Base-by-base conservation (phyloP, 2,888 invertebrate species). In the Nemotelus pantherinus region DNA sequence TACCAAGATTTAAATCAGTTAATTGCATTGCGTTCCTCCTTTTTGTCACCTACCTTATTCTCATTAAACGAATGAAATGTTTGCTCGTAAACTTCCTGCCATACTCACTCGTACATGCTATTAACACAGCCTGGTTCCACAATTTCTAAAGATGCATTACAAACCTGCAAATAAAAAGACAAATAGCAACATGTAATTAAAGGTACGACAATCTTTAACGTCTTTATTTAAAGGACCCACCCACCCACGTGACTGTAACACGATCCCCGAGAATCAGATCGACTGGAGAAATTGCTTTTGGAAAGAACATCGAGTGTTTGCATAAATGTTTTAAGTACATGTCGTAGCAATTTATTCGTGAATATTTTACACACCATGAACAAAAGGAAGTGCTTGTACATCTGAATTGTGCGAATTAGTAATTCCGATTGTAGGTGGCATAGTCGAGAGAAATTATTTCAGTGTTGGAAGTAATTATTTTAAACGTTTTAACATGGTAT, bases 1-100 rank as follows among this genome's bases (percentile, higher is more conserved):
- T 44, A 55, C 55, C 55, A 25, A 70, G 70, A 70, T 70, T 53
- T 70, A 55, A 55, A 55, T 55, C 70, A 70, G 53, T 70, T 55
- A 70, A 70, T 70, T 70, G 70, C 70, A 53, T 70, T 70, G 70
- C 70, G 70, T 70, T 70, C 70, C 70, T 70, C 70, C 55, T 53
- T 53, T 70, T 55, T 70, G 70, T 55, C 70, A 70, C 70, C 25
- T 25, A 25, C 25, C 53, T 70, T 39, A 41, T 70, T 25, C 70
- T 70, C 53, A 70, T 70, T 70, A 70, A 70, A 70, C 55, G 70
- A 55, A 55, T 55, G 55, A 70, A 70, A 55, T 70, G 70, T 70
- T 53, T 70, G 41, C 47, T 68, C 63, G 41, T 70, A 70, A 25
- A 25, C 25, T 25, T 25, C 25, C 70, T 70, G 41, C 53, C 70